Base-by-base conservation (phyloP, 1,140 invertebrate genomes). In the Zaprionus inermis region DNA sequence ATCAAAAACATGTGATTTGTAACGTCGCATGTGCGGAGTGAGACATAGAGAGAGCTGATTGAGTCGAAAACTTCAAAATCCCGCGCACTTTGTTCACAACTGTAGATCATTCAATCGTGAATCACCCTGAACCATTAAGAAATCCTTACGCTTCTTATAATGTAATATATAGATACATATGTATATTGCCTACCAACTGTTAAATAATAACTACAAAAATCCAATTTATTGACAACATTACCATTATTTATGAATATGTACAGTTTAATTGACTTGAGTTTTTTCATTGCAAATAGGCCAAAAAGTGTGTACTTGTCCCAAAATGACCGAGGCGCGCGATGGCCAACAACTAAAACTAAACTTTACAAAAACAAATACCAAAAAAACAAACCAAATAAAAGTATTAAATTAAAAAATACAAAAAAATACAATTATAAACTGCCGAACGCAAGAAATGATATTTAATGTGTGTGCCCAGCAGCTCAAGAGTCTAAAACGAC, bases 201-300 rank as follows among this genome's bases (percentile, higher is more conserved):
- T 72, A 58, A 66, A 75, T 59, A 75, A 77, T 74, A 81, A 78
- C 68, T 74, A 59, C 38, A 76, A 76, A 82, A 69, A 79, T 79
- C 73, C 80, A 88, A 90, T 78, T 77, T 86, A 81, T 79, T 85
- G 81, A 84, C 69, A 78, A 80, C 77, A 82, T 73, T 70, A 82
- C 76, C 55, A 66, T 78, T 67, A 55, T 56, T 72, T 86, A 76
- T 78, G n/a, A 7, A 64, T 24, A 66, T 89, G 88, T 70, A 78
- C 82, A 76, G 69, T 92, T 92, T 92, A 86, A 92, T 92, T 92
- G 88, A 92, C 85, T 90, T 81, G 83, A 91, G 73, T 92, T 92
- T 92, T 92, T 92, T 92, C 91, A 72, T 92, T 92, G 89, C 89
- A 91, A 92, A 92, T 92, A 92, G 91, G 91, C 91, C 91, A 91